Evolutionary conservation across 2,888 invertebrate species (phyloP).

Genomic region (Flexamia atlantica): DNA sequence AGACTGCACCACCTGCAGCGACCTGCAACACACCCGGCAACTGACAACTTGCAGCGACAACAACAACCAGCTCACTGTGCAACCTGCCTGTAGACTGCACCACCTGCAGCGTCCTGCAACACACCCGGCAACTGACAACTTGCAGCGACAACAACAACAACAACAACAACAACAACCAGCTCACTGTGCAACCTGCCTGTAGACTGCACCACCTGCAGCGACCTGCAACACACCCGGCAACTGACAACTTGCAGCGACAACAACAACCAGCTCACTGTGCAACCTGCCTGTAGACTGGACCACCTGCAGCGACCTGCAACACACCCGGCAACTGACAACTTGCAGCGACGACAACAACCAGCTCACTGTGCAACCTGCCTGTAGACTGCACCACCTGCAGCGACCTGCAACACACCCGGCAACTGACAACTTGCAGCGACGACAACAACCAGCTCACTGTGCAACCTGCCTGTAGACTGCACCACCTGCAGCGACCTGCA

Average conservation of each 20-base stretch:
- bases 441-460: constrained; percentile 75
- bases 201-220: constrained; percentile 86
- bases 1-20: constrained; percentile 80
- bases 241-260: constrained; percentile 85
- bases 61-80: too few relatives aligned
- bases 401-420: constrained; percentile 82
- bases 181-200: constrained; percentile 83
- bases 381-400: constrained; percentile 85
- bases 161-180: constrained; percentile 76
- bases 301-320: constrained; percentile 85
- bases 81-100: constrained; percentile 79
- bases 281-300: constrained; percentile 85
- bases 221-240: constrained; percentile 80
- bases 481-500: constrained; percentile 87
- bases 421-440: constrained; percentile 85
- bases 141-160: constrained; percentile 84
- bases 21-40: constrained; percentile 84
- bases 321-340: too few relatives aligned
- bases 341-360: too few relatives aligned
- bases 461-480: constrained; percentile 83
- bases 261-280: constrained; percentile 75
- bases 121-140: constrained; percentile 85
- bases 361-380: constrained; percentile 82
- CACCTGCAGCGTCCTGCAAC: constrained; percentile 84
- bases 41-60: constrained; percentile 88